A percentile compares a stretch with the other conserved stretches of the same genome.
Evolutionary conservation across 2,888 invertebrate genomes (phyloP).

Genomic region (Tetranychus piercei): DNA sequence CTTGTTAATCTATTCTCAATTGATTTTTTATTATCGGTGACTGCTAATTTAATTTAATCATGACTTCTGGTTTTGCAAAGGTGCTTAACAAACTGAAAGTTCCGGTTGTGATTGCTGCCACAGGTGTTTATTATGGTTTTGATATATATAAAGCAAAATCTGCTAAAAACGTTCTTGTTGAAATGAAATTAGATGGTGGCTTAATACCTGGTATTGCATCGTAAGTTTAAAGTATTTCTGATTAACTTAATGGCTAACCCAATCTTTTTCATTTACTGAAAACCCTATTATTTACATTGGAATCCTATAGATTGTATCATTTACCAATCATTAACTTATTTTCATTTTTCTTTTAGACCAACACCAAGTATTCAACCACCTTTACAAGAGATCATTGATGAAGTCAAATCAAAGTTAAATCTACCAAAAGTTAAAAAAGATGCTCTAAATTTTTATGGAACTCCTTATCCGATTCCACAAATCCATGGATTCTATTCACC

Average conservation of each 20-base stretch:
- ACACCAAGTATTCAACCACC: background rate
- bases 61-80: background rate
- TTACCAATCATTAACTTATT: background rate
- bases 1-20: no score
- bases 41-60: background rate
- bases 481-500: background rate
- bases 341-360: background rate
- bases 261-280: no score
- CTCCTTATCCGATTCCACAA: background rate
- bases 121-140: background rate
- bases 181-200: background rate
- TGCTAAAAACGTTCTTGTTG: background rate
- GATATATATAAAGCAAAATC: background rate
- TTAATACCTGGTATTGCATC: background rate
- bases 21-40: no score
- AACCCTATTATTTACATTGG: no score
- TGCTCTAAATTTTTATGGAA: background rate
- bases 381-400: background rate
- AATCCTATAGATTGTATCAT: no score
- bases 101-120: background rate
- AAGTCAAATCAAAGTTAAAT: background rate
- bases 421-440: background rate
- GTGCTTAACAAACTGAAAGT: background rate
- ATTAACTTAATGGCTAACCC: no score
- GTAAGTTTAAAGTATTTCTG: background rate